phyloP scores from a whole-genome alignment of 1,140 invertebrate genomes.

The Meloidogyne floridensis region DNA sequence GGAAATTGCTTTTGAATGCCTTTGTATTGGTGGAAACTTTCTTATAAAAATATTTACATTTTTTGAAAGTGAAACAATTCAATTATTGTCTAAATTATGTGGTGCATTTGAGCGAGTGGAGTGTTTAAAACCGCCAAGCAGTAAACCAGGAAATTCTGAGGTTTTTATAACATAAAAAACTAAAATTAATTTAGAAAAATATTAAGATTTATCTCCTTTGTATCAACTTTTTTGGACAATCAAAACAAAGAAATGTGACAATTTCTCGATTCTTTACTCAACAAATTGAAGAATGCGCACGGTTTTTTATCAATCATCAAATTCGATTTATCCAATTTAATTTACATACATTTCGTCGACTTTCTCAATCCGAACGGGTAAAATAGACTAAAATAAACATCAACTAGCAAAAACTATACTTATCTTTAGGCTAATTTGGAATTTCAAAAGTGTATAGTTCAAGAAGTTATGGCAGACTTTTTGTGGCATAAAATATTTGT shows the following conservation, averaged over 20 bases:
- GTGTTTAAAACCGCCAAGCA: slow-evolving; percentile 36
- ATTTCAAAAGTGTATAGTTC: slow-evolving; percentile 26
- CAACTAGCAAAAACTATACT: not conserved
- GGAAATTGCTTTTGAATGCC: slow-evolving; percentile 14
- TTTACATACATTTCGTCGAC: slow-evolving; percentile 35
- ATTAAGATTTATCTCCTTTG: slow-evolving; percentile 43
- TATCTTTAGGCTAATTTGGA: not conserved
- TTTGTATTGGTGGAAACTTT: slow-evolving; percentile 42
- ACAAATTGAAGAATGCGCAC: slow-evolving; percentile 31
- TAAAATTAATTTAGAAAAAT: not conserved
- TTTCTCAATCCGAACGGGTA: slow-evolving; percentile 36
- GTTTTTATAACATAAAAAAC: slow-evolving; percentile 8
- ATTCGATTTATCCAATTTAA: slow-evolving; percentile 43
- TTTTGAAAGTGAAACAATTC: slow-evolving; percentile 20
- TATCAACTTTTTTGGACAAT: slow-evolving; percentile 24
- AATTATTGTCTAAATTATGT: slow-evolving; percentile 27
- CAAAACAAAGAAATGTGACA: slow-evolving; percentile 6
- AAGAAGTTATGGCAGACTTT: slow-evolving; percentile 21
- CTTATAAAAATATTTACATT: slow-evolving; percentile 53
- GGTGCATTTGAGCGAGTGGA: slow-evolving; percentile 17
- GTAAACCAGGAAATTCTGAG: slow-evolving; percentile 51
- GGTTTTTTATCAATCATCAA: slow-evolving; percentile 32
- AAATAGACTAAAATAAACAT: too few relatives aligned
- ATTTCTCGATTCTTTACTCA: not conserved
- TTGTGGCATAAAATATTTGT: not conserved